These are phyloP conservation scores for Serripes groenlandicus DNA, from an alignment of 2,888 invertebrate genomes.

Conservation along the genomic window DNA sequence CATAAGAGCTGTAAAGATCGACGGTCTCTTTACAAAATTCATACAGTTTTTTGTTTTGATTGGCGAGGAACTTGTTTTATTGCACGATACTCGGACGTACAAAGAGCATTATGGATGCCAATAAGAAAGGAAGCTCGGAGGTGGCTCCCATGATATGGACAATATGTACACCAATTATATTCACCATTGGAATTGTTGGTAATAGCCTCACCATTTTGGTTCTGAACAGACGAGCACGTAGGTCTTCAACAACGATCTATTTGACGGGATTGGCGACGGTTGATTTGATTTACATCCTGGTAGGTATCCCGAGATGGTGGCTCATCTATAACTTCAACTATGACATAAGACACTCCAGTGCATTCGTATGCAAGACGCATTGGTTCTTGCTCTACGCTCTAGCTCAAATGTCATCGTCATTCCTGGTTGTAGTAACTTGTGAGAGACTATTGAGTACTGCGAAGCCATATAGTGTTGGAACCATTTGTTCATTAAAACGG, in stretches of 20 bases:
- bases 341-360: background rate
- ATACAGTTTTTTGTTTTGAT: no score
- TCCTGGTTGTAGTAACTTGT: background rate
- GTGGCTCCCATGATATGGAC: conserved; percentile 21
- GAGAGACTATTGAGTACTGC: conserved; percentile 3
- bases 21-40: no score
- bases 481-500: background rate
- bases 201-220: conserved; percentile 2
- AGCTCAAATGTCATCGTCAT: background rate
- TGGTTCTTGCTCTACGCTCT: background rate
- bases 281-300: background rate
- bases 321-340: conserved; percentile 3
- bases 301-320: conserved; percentile 17
- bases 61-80: no score
- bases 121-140: background rate
- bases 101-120: conserved; percentile 27
- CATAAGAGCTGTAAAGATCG: no score
- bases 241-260: conserved; percentile 3
- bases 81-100: no score
- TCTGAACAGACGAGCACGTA: background rate
- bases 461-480: conserved; percentile 6
- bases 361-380: conserved; percentile 9
- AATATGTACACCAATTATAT: conserved; percentile 11
- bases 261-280: background rate
- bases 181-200: conserved; percentile 5